Percentiles rank a stretch among this genome's conserved stretches.
phyloP scores from a whole-genome alignment of 64 coral and sea anemone genomes.

The Exaiptasia diaphana region DNA sequence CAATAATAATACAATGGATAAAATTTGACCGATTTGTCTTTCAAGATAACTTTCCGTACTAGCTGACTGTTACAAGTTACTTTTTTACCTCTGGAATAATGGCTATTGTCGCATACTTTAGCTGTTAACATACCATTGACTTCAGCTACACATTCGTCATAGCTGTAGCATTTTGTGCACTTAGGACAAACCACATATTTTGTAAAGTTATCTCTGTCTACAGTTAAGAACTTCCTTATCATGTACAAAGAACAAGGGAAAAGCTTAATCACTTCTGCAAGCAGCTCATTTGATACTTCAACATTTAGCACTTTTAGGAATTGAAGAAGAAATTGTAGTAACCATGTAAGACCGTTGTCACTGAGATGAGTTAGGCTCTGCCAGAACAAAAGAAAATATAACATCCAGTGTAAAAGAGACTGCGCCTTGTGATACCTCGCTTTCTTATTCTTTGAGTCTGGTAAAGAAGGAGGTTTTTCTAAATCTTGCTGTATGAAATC shows the following conservation, averaged over 20 bases:
- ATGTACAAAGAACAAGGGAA: constrained; percentile 40
- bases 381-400: constrained; percentile 28
- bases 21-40: constrained; percentile 1
- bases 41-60: constrained; percentile 17
- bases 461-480: neutral
- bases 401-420: constrained; percentile 6
- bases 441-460: neutral
- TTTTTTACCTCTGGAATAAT: neutral
- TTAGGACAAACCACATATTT: constrained; percentile 55
- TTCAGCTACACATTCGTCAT: constrained; percentile 25
- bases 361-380: constrained; percentile 1
- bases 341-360: constrained; percentile 16
- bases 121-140: neutral
- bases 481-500: neutral
- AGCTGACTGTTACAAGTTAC: neutral
- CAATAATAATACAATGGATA: constrained; percentile 41
- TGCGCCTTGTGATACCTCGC: neutral
- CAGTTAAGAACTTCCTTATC: neutral
- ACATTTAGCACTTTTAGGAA: constrained; percentile 26
- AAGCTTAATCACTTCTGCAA: constrained; percentile 14
- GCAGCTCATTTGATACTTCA: neutral
- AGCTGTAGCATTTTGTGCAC: constrained; percentile 23
- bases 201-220: constrained; percentile 49
- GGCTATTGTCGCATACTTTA: constrained; percentile 32
- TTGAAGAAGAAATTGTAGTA: constrained; percentile 21